Conservation (phyloP, 1,140 invertebrate genomes). For the Heliconius congener region DNA sequence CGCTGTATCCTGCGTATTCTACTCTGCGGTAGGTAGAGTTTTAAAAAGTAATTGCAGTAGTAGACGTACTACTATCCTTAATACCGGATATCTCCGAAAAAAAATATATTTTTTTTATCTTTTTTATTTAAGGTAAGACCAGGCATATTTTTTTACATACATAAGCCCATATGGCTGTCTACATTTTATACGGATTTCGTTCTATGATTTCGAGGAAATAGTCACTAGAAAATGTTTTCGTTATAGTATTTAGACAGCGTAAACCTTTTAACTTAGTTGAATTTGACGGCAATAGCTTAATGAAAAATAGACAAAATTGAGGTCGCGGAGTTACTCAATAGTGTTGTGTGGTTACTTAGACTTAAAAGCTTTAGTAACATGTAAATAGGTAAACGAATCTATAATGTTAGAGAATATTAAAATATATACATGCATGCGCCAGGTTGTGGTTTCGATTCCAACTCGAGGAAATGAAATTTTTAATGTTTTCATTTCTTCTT, state of each 20-base stretch:
- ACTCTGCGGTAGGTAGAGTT: too few relatives aligned
- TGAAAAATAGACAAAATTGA: slow-evolving; percentile 6
- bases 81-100: too few relatives aligned
- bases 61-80: too few relatives aligned
- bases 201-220: neutral
- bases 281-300: slow-evolving; percentile 8
- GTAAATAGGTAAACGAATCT: neutral
- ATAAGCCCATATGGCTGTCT: neutral
- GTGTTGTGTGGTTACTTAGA: neutral
- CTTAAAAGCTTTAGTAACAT: neutral
- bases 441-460: too few relatives aligned
- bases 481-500: too few relatives aligned
- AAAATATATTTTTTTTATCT: too few relatives aligned
- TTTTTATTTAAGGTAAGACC: too few relatives aligned
- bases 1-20: too few relatives aligned
- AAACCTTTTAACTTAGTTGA: slow-evolving; percentile 1
- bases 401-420: too few relatives aligned
- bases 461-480: too few relatives aligned
- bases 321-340: neutral
- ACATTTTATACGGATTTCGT: neutral
- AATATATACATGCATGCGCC: too few relatives aligned
- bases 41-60: too few relatives aligned
- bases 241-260: neutral
- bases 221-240: neutral
- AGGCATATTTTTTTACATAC: neutral